Base-by-base conservation (phyloP, 2,113 vertebrate species). In the Amazona guildingii region DNA sequence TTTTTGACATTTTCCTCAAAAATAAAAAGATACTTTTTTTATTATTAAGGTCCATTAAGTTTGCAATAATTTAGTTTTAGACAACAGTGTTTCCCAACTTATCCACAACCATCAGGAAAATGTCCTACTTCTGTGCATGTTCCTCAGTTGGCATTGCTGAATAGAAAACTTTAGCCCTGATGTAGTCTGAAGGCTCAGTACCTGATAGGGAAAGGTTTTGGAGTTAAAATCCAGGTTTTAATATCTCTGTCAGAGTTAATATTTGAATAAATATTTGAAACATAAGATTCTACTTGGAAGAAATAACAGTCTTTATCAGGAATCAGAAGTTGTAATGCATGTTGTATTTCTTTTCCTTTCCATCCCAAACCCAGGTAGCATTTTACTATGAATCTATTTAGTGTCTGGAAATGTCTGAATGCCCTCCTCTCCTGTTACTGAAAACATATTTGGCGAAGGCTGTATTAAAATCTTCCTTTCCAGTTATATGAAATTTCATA, bases 91-190 rank as follows among this genome's bases (percentile, higher is more conserved):
- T 92, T 88, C 37, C 39, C 48, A 74, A 49, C 21, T 92, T 33
- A 69, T 24, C 25, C n/a, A 19, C 33, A 86, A 54, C 37, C 28
- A n/a, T 28, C 21, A 69, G 67, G 49, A 41, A 91, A 64, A 78
- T 14, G 13, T 19, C 29, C 52, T 84, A 3, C 52, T 81, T 83
- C 19, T 48, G 29, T 43, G 17, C 0, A 1, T 41, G 68, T 73
- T 62, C 31, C 55, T 89, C 0, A 0, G 9, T 1, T 1, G 1
- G 23, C 2, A 1, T 46, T 78, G 51, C 41, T 18, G 72, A 33
- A 80, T 28, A 35, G 55, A 75, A 84, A 95, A 46, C 37, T 25
- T 85, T n/a, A 25, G 21, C n/a, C 19, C 14, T 1, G 1, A 2
- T 39, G 17, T 37, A 52, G 39, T 73, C 70, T 41, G 24, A 76